A percentile compares a stretch with the other conserved stretches of the same genome.
These are phyloP conservation scores for Rhamphomyia laevipes DNA, from an alignment of 2,888 invertebrate genomes.

Conservation along the genomic window DNA sequence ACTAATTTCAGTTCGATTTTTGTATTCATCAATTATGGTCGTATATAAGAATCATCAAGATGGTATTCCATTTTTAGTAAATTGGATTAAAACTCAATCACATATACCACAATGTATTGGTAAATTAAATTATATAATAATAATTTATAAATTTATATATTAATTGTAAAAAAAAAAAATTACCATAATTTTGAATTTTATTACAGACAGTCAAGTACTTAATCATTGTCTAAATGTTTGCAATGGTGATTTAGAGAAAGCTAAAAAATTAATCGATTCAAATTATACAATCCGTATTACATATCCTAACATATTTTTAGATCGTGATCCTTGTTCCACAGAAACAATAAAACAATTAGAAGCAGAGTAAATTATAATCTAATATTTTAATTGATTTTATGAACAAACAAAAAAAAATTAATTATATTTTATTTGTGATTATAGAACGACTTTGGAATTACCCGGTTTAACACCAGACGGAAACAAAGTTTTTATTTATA, in stretches of 20 bases:
- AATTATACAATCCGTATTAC: constrained; percentile 37
- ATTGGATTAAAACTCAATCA: constrained; percentile 51
- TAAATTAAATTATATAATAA: constrained; percentile 40
- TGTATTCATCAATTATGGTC: background rate
- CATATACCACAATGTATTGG: constrained; percentile 56
- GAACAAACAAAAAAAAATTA: background rate
- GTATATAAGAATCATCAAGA: background rate
- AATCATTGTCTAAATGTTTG: constrained; percentile 14
- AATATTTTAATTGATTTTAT: background rate
- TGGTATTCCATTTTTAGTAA: constrained; percentile 19
- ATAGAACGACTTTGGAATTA: background rate
- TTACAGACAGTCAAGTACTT: constrained; percentile 25
- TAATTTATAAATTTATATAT: background rate
- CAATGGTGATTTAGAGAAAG: constrained; percentile 13
- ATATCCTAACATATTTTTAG: constrained; percentile 38
- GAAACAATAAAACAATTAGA: background rate
- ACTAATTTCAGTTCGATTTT: too few relatives aligned
- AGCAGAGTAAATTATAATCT: background rate
- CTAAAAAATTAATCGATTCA: constrained; percentile 14
- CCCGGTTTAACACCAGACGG: background rate
- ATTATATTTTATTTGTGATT: background rate
- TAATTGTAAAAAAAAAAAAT: background rate
- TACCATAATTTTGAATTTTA: background rate
- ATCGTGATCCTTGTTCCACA: constrained; percentile 31
- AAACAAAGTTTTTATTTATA: background rate